Percentiles rank a stretch among this genome's conserved stretches.
These are phyloP conservation scores for Micropoecilia bifurca DNA, from an alignment of 2,797 vertebrate genomes.

Conservation along the genomic window DNA sequence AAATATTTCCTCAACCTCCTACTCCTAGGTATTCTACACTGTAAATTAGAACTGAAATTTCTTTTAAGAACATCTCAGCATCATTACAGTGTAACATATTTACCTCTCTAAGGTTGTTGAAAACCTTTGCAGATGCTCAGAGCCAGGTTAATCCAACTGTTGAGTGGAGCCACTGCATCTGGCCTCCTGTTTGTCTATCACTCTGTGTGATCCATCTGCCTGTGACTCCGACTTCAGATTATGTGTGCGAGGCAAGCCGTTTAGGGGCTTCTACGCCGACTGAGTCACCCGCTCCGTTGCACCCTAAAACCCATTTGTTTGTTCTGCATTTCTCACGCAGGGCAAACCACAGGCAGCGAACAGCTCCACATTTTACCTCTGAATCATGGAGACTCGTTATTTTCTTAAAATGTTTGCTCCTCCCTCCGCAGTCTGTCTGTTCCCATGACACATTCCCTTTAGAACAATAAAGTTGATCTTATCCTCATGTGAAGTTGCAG, in stretches of 20 bases:
- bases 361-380: neutral
- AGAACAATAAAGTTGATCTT: neutral
- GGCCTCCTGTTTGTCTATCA: neutral
- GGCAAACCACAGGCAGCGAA: neutral
- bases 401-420: neutral
- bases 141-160: slow-evolving; percentile 1
- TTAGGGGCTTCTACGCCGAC: neutral
- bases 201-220: neutral
- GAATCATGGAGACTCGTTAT: neutral
- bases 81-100: neutral
- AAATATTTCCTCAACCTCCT: neutral
- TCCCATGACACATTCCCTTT: neutral
- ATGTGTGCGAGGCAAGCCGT: neutral
- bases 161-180: no score
- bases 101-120: neutral
- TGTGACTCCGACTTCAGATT: neutral
- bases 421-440: no score
- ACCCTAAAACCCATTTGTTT: neutral
- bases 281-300: neutral
- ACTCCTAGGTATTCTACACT: neutral
- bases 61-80: neutral
- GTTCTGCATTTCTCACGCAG: neutral
- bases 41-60: neutral
- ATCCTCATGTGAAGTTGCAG: neutral
- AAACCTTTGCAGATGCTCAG: neutral